phyloP scores from a whole-genome alignment of 2,797 vertebrate genomes.

The Staurois parvus region DNA sequence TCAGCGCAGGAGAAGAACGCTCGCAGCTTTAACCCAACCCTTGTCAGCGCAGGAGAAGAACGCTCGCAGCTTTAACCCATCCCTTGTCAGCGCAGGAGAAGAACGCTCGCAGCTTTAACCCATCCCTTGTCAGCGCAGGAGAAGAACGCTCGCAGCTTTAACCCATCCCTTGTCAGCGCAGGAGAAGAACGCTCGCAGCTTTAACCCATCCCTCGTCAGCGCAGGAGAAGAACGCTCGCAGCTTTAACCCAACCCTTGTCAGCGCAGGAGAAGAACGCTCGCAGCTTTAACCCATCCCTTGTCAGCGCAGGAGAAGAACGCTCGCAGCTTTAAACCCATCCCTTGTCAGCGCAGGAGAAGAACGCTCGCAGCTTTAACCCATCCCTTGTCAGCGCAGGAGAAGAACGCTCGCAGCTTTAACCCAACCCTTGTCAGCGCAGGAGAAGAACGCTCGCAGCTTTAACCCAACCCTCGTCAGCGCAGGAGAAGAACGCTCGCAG shows the following conservation, averaged over 20 bases:
- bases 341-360: slow-evolving; percentile 33
- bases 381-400: slow-evolving; percentile 37
- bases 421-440: slow-evolving; percentile 24
- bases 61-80: slow-evolving; percentile 37
- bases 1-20: slow-evolving; percentile 29
- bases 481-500: slow-evolving; percentile 28
- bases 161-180: slow-evolving; percentile 38
- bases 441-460: slow-evolving; percentile 31
- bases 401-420: slow-evolving; percentile 32
- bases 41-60: slow-evolving; percentile 34
- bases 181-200: slow-evolving; percentile 29
- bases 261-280: slow-evolving; percentile 28
- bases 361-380: slow-evolving; percentile 35
- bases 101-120: slow-evolving; percentile 34
- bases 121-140: slow-evolving; percentile 35
- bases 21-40: slow-evolving; percentile 28
- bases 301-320: slow-evolving; percentile 31
- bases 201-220: slow-evolving; percentile 40
- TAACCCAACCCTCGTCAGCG: slow-evolving; percentile 31
- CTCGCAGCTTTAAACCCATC: slow-evolving; percentile 35
- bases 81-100: slow-evolving; percentile 31
- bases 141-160: slow-evolving; percentile 32
- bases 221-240: slow-evolving; percentile 27
- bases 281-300: slow-evolving; percentile 40
- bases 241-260: slow-evolving; percentile 30